phyloP scores from a whole-genome alignment of 1,140 invertebrate genomes.

The Bombus pascuorum region DNA sequence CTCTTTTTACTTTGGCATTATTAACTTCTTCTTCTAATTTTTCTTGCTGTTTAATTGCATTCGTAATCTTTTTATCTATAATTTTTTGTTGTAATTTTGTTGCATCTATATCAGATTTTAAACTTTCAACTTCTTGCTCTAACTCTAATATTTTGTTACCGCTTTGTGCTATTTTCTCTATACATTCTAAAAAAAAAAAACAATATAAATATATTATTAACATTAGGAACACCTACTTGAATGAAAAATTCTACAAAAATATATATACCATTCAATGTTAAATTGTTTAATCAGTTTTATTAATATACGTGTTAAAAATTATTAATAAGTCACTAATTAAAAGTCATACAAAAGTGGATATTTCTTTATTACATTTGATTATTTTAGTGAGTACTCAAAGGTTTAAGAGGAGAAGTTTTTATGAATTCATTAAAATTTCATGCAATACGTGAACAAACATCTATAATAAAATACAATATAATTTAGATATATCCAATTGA shows the following conservation, averaged over 20 bases:
- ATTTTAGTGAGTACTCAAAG: too few relatives aligned
- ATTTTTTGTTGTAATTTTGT: constrained; percentile 64
- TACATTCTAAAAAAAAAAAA: constrained; percentile 50
- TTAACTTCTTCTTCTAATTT: constrained; percentile 51
- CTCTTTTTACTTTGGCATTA: constrained; percentile 52
- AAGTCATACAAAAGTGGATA: neutral
- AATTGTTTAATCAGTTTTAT: neutral
- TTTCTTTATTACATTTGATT: neutral
- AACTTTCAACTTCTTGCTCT: constrained; percentile 46
- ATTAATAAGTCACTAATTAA: too few relatives aligned
- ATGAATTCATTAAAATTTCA: neutral
- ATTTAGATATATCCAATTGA: neutral
- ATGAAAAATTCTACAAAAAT: neutral
- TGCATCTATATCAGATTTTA: constrained; percentile 55
- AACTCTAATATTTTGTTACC: constrained; percentile 52
- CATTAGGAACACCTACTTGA: neutral
- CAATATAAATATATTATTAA: neutral
- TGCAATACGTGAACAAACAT: neutral
- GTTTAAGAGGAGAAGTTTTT: neutral
- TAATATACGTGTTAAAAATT: too few relatives aligned
- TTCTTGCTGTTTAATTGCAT: constrained; percentile 51
- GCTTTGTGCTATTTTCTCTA: constrained; percentile 41
- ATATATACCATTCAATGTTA: neutral
- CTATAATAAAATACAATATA: constrained; percentile 5
- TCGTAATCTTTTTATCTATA: constrained; percentile 67